Evolutionary conservation across 2,113 vertebrate genomes (phyloP).

Genomic region (Echinops telfairi): DNA sequence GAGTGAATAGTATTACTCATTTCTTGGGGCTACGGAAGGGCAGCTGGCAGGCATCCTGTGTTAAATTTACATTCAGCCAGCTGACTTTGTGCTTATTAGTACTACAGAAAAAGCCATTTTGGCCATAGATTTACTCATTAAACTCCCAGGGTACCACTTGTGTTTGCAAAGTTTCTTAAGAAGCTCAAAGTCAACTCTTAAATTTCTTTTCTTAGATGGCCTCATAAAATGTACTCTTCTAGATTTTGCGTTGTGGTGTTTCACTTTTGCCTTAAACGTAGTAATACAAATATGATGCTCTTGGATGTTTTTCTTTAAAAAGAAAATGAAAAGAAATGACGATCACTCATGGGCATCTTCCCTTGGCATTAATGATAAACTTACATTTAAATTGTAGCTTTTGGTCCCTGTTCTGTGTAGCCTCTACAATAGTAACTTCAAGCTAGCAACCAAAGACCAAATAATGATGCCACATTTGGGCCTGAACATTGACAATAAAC

Average conservation of each 20-base stretch:
- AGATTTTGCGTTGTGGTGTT: slow-evolving; percentile 44
- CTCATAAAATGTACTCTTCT: neutral
- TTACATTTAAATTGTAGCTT: slow-evolving; percentile 59
- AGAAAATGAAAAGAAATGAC: slow-evolving; percentile 58
- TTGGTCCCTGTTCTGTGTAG: neutral
- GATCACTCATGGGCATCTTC: neutral
- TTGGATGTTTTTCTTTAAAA: slow-evolving; percentile 49
- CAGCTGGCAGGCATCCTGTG: slow-evolving; percentile 2
- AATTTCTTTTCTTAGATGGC: slow-evolving; percentile 21
- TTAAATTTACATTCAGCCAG: slow-evolving; percentile 43
- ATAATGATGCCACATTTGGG: neutral
- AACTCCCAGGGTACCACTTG: neutral
- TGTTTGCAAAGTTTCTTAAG: slow-evolving; percentile 60
- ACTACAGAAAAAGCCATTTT: slow-evolving; percentile 31
- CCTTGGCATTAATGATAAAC: slow-evolving; percentile 23
- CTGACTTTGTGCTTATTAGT: slow-evolving; percentile 26
- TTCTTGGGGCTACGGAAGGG: slow-evolving; percentile 55
- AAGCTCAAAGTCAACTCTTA: slow-evolving; percentile 40
- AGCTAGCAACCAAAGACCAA: slow-evolving; percentile 12
- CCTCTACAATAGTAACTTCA: slow-evolving; percentile 2
- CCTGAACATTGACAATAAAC: slow-evolving; percentile 43
- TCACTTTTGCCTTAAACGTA: slow-evolving; percentile 36
- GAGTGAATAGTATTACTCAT: neutral
- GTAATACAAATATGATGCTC: slow-evolving; percentile 10
- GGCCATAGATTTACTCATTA: slow-evolving; percentile 58